phyloP scores from a whole-genome alignment of 2,888 invertebrate genomes.

The Cryptus armator region DNA sequence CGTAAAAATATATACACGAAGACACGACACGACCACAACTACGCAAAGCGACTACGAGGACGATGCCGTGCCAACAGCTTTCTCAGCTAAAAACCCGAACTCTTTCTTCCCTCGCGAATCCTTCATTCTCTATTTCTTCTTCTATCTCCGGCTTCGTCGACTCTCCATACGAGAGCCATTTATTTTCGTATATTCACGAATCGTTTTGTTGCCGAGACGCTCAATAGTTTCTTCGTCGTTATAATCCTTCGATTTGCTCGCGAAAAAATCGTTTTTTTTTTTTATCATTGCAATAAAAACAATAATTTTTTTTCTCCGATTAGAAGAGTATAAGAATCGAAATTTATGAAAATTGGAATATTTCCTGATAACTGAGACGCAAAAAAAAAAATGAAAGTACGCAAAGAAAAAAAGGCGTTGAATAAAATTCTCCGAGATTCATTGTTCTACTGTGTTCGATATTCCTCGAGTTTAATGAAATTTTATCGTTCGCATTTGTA shows the following conservation, averaged over 20 bases:
- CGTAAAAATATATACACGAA: slow-evolving; percentile 37
- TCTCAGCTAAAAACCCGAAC: slow-evolving; percentile 59
- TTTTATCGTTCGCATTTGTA: slow-evolving; percentile 49
- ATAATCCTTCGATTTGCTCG: background rate
- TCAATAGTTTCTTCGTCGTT: background rate
- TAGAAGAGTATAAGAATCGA: too few relatives aligned
- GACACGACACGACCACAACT: slow-evolving; percentile 28
- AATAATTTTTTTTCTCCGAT: too few relatives aligned
- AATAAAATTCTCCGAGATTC: background rate
- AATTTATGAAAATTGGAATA: background rate
- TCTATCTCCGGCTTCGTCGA: background rate
- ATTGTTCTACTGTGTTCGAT: slow-evolving; percentile 1
- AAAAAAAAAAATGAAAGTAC: slow-evolving; percentile 10
- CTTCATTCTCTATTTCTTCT: slow-evolving; percentile 16
- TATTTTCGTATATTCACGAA: slow-evolving; percentile 29
- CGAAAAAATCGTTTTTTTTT: too few relatives aligned
- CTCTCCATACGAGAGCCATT: background rate
- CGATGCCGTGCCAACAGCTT: slow-evolving; percentile 67
- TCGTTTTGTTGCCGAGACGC: background rate
- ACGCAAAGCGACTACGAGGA: slow-evolving; percentile 31
- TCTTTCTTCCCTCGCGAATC: slow-evolving; percentile 38
- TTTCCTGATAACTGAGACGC: background rate
- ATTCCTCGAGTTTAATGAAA: slow-evolving; percentile 41
- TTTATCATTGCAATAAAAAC: too few relatives aligned
- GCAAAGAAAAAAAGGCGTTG: background rate